Conservation (phyloP, 2,113 vertebrate species). For the Rattus rattus region DNA sequence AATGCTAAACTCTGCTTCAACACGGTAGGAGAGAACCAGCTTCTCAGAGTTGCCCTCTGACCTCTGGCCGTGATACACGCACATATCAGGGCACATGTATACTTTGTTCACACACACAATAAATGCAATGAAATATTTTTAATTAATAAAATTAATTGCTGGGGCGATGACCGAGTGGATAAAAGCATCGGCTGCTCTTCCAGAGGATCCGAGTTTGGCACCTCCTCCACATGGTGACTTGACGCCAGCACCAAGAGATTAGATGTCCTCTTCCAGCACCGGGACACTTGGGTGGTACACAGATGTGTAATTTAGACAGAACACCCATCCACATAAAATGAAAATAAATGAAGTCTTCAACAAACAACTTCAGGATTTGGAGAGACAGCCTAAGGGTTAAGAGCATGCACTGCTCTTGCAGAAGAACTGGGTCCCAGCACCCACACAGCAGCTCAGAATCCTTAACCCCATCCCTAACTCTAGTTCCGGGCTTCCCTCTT, state of each 20-base stretch:
- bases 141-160: not conserved
- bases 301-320: not conserved
- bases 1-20: not conserved
- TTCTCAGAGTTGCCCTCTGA: not conserved
- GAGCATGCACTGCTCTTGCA: not conserved
- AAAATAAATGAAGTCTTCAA: not conserved
- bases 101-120: not conserved
- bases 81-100: not conserved
- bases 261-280: not conserved
- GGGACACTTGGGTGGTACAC: not conserved
- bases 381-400: not conserved
- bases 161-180: not conserved
- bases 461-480: not conserved
- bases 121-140: not conserved
- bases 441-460: not conserved
- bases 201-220: not conserved
- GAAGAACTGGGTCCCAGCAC: not conserved
- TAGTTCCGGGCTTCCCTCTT: not conserved
- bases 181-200: not conserved
- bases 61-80: too few relatives aligned
- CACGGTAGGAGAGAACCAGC: not conserved
- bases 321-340: not conserved
- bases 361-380: not conserved
- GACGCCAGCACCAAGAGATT: not conserved
- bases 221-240: not conserved